Percentiles rank a stretch among this genome's conserved stretches.
These are phyloP conservation scores for Coptotermes formosanus DNA, from an alignment of 1,140 invertebrate species.

Conservation along the genomic window DNA sequence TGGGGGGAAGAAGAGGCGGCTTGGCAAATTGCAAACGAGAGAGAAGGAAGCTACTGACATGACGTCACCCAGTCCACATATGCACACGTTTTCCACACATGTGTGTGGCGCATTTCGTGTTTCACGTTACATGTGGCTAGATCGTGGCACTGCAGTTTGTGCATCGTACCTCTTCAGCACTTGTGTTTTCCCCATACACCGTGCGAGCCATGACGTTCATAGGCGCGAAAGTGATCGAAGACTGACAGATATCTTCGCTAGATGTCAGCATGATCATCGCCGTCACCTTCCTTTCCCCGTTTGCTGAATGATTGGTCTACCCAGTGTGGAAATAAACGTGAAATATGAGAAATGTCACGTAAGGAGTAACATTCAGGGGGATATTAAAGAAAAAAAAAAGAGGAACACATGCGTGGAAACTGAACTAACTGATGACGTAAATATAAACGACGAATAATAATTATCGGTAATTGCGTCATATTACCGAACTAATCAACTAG, in stretches of 20 bases:
- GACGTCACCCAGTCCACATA: conserved; percentile 32
- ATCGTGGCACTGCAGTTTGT: not conserved
- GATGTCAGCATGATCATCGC: not conserved
- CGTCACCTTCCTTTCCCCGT: too few species aligned
- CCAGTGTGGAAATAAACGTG: too few species aligned
- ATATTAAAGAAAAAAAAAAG: too few species aligned
- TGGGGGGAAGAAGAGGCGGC: not conserved
- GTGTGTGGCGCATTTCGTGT: not conserved
- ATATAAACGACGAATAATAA: too few species aligned
- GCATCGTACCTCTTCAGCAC: conserved; percentile 9
- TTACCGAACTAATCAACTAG: too few species aligned
- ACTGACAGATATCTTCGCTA: conserved; percentile 27
- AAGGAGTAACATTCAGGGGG: too few species aligned
- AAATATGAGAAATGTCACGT: too few species aligned
- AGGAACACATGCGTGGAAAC: too few species aligned
- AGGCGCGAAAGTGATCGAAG: conserved; percentile 32
- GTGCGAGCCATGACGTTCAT: conserved; percentile 36
- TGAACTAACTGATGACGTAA: too few species aligned
- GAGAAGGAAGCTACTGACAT: not conserved
- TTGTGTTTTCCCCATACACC: conserved; percentile 27
- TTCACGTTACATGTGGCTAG: too few species aligned
- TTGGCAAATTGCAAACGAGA: not conserved
- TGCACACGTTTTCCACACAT: conserved; percentile 26
- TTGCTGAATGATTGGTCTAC: too few species aligned
- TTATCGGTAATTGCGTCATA: too few species aligned